These are phyloP conservation scores for Naso thynnoides DNA, from an alignment of 2,797 vertebrate genomes.

Conservation along the genomic window DNA sequence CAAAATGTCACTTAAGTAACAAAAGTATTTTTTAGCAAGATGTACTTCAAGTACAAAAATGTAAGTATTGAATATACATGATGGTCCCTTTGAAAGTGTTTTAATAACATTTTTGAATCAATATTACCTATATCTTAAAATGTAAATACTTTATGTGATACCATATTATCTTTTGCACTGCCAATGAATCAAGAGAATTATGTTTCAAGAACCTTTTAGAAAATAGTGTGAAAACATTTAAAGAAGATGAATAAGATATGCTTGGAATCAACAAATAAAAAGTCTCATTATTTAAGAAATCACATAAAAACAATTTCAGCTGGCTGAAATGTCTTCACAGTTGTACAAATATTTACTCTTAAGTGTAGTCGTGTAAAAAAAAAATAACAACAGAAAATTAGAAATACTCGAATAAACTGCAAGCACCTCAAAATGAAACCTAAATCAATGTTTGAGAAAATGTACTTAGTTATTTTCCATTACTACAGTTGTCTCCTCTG, in stretches of 20 bases:
- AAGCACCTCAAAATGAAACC: too few relatives aligned
- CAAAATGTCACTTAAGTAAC: background rate
- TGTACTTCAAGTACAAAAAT: background rate
- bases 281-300: too few relatives aligned
- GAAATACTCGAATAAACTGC: too few relatives aligned
- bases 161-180: background rate
- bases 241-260: too few relatives aligned
- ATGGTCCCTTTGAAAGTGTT: background rate
- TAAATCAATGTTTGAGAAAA: background rate
- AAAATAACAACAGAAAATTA: too few relatives aligned
- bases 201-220: too few relatives aligned
- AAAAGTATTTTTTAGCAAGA: background rate
- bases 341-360: too few relatives aligned
- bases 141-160: background rate
- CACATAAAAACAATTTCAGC: too few relatives aligned
- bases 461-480: background rate
- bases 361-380: too few relatives aligned
- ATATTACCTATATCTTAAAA: background rate
- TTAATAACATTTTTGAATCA: background rate
- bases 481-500: background rate
- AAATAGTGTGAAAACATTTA: background rate
- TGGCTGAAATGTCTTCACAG: too few relatives aligned
- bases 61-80: background rate
- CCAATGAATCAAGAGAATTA: background rate
- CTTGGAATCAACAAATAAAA: too few relatives aligned